Evolutionary conservation across 2,113 vertebrate species (phyloP), one percentile per base, ranked within the genome.

Genomic region (Eurypyga helias): DNA sequence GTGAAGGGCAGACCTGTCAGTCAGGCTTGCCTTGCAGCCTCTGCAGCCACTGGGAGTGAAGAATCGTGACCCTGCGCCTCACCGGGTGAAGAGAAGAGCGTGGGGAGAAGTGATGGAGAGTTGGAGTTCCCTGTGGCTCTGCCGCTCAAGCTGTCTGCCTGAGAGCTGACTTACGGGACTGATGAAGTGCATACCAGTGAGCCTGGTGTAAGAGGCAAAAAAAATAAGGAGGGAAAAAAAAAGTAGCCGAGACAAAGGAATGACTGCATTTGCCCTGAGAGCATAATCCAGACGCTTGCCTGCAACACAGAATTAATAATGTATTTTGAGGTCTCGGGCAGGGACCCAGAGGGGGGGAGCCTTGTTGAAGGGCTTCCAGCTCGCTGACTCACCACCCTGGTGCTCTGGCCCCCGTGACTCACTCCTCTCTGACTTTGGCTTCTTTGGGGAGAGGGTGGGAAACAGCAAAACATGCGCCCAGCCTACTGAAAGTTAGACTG

Each of bases 361-460:
- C 73, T 88, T 90, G 41, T 2, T 81, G 71, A 87, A 96, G 86
- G 43, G 54, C 51, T 95, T 94, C 82, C 91, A 94, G 79, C 75
- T 77, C 36, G 0, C 54, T 96, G 90, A 86, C 60, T 93, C 93
- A 85, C 46, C 0, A 10, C 61, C 57, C 65, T 85, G 52, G 57
- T 64, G 73, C 41, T 73, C 65, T 81, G 89, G 52, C 54, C 81
- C 25, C n/a, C 0, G 7, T 95, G 95, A 97, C 57, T 97, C 96
- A 94, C 19, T 46, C 7, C 17, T 79, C 70, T 77, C 57, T 26
- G 76, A 23, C 57, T 85, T 51, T 67, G 77, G 70, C 51, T 79
- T 51, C 93, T 94, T 13, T 52, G 84, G 85, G 79, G 51, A 89
- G 20, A 58, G 88, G 76, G 51, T 89, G 79, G 69, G 85, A 94